Evolutionary conservation across 2,888 invertebrate genomes (phyloP).

Genomic region (Xanthorhoe spadicearia): DNA sequence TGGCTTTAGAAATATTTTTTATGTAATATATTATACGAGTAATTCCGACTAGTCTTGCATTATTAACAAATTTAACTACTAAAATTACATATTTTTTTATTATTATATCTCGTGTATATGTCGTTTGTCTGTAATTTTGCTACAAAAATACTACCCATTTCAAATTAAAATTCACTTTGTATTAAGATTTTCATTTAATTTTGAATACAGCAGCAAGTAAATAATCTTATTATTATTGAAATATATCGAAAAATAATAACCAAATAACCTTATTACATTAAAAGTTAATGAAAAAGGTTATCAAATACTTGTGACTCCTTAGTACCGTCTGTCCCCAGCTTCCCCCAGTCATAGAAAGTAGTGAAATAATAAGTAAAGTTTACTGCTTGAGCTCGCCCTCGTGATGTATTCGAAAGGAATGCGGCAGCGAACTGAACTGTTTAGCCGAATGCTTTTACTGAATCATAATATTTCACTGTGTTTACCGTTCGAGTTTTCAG

Average conservation of each 20-base stretch:
- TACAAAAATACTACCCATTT: too few species aligned
- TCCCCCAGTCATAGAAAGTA: conserved; percentile 21
- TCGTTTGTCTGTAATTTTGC: too few species aligned
- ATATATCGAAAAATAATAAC: neutral
- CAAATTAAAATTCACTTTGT: too few species aligned
- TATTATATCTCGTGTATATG: too few species aligned
- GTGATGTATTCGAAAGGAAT: conserved; percentile 37
- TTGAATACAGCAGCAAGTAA: too few species aligned
- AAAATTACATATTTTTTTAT: too few species aligned
- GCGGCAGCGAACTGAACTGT: conserved; percentile 31
- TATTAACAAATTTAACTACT: too few species aligned
- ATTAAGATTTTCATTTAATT: too few species aligned
- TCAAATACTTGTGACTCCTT: neutral
- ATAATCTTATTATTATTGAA: too few species aligned
- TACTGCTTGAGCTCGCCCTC: conserved; percentile 22
- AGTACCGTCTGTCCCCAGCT: neutral
- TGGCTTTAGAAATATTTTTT: too few species aligned
- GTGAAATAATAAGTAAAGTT: conserved; percentile 30
- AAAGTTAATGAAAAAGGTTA: neutral
- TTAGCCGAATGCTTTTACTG: conserved; percentile 34
- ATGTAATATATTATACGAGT: too few species aligned
- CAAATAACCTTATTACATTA: neutral
- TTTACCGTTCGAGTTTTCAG: conserved; percentile 23
- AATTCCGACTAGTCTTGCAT: too few species aligned
- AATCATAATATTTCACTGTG: conserved; percentile 31